Percentiles rank a stretch among this genome's conserved stretches.
phyloP scores from a whole-genome alignment of 2,113 vertebrate species.

The Megaceryle torquata region DNA sequence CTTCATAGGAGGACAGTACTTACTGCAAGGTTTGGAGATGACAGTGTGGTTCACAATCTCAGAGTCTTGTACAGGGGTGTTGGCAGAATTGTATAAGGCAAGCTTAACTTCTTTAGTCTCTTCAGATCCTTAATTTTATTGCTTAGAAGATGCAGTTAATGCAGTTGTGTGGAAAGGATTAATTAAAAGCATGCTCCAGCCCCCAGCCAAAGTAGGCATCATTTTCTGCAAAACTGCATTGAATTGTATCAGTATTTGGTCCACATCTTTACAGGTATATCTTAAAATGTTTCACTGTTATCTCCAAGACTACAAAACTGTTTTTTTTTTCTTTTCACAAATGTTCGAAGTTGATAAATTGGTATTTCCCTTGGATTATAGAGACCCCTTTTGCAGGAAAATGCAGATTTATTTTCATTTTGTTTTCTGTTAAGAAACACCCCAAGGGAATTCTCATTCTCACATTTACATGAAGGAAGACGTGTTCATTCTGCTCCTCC shows the following conservation, averaged over 20 bases:
- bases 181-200: neutral
- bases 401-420: neutral
- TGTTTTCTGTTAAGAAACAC: neutral
- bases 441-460: neutral
- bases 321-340: neutral
- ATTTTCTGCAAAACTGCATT: neutral
- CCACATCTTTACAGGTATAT: neutral
- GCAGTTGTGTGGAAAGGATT: neutral
- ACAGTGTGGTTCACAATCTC: rapidly evolving
- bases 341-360: neutral
- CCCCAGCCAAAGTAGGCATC: neutral
- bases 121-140: neutral
- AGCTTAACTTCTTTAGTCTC: neutral
- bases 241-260: neutral
- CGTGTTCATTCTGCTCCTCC: neutral
- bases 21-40: neutral
- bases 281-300: neutral
- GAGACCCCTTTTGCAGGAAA: neutral
- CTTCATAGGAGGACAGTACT: neutral
- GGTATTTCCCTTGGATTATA: neutral
- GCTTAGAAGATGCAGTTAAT: neutral
- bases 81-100: neutral
- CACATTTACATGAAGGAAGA: neutral
- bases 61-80: neutral
- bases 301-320: neutral